Conservation (phyloP, 2,797 vertebrate genomes). For the Dipus sagitta region DNA sequence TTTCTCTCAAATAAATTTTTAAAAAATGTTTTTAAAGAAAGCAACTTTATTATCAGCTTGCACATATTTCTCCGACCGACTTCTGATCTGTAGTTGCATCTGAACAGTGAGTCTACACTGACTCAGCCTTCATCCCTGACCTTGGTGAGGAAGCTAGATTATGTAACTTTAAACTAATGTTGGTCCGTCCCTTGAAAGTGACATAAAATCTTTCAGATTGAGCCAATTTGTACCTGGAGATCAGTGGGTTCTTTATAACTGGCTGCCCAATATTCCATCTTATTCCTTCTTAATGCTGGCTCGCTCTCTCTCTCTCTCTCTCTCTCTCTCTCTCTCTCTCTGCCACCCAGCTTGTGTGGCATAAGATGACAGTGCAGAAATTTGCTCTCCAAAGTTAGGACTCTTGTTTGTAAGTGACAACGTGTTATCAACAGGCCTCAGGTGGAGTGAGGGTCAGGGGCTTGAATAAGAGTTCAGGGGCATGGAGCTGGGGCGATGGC, state of each 20-base stretch:
- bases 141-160: neutral
- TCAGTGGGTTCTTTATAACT: neutral
- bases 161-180: neutral
- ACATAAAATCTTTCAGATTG: neutral
- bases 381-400: neutral
- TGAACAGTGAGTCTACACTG: neutral
- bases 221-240: neutral
- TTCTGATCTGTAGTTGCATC: neutral
- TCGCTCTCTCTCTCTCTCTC: neutral
- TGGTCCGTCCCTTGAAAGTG: neutral
- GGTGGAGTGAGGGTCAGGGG: neutral
- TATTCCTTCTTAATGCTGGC: neutral
- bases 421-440: neutral
- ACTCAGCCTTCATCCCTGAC: neutral
- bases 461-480: neutral
- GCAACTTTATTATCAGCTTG: neutral
- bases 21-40: slow-evolving; percentile 14
- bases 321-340: neutral
- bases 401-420: neutral
- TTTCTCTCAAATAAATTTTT: neutral
- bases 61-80: neutral
- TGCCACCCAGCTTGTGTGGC: neutral
- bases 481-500: too few species aligned
- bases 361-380: neutral
- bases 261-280: neutral